Evolutionary conservation across 2,888 invertebrate genomes (phyloP).

Genomic region (Pollenia labialis): DNA sequence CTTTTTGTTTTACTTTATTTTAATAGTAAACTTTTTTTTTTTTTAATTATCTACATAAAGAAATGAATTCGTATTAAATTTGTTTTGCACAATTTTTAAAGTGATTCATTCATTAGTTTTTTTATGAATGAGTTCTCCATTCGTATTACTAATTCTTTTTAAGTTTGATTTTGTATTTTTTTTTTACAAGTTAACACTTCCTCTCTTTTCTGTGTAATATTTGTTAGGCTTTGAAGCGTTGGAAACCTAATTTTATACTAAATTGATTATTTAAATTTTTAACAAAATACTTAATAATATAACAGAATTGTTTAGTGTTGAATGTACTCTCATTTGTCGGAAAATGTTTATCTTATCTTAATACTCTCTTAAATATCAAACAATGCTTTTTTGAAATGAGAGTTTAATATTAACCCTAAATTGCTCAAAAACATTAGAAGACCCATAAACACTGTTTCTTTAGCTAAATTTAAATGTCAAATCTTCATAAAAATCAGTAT

Average conservation of each 20-base stretch:
- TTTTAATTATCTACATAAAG: slow-evolving; percentile 1
- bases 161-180: background rate
- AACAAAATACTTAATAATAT: background rate
- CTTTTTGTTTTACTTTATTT: background rate
- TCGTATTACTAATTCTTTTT: background rate
- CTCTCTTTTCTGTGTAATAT: background rate
- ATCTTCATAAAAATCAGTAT: too few relatives aligned
- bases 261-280: slow-evolving; percentile 44
- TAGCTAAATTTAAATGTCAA: too few relatives aligned
- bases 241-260: slow-evolving; percentile 43
- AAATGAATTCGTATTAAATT: slow-evolving; percentile 25
- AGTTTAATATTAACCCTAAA: background rate
- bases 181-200: slow-evolving; percentile 8
- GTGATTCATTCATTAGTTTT: slow-evolving; percentile 41
- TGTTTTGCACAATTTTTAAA: slow-evolving; percentile 12
- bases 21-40: background rate
- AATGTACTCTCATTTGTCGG: background rate
- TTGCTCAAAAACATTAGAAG: too few relatives aligned
- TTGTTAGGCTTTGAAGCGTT: slow-evolving; percentile 12
- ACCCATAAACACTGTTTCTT: too few relatives aligned
- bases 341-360: slow-evolving; percentile 55
- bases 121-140: slow-evolving; percentile 45
- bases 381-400: background rate
- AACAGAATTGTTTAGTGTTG: background rate
- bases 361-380: slow-evolving; percentile 33